Evolutionary conservation across 2,797 vertebrate species (phyloP), one percentile per base, ranked within the genome.

Genomic region (Neosalanx taihuensis): DNA sequence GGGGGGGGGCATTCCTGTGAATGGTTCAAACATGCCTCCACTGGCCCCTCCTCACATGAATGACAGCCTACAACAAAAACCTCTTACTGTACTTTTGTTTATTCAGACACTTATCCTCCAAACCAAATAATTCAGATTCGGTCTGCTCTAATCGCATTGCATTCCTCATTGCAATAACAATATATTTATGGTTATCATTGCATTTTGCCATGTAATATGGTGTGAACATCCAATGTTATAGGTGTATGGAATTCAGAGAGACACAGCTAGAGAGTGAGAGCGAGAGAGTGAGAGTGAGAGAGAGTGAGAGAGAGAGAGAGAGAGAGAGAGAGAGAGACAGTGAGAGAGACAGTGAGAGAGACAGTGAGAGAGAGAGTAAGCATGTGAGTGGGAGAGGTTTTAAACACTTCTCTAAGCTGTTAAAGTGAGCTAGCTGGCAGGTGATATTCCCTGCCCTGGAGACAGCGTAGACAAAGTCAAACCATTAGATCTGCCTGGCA

Each of bases 31-130:
- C 78, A 79, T 76, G 64, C 67, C 75, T 63, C 75, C 71, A 58
- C 67, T 20, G 59, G 64, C 60, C 20, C 31, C 18, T 80, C 81
- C 76, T 77, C 76, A 80, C 71, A 72, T 72, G 72, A 76, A 30
- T 84, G 87, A 86, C 84, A 85, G 75, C 76, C 60, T 79, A 88
- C 88, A 89, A 76, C 84, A 78, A 89, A 91, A 89, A 64, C 77
- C 89, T 89, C 81, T 89, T 79, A 84, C 65, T 13, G 7, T 30
- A 26, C 71, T 64, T 87, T 90, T 89, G 76, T 79, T 89, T 85
- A 86, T 90, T 88, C 72, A 88, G 87, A 84, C 74, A 74, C 53
- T 56, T n/a, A 53, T 60, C 59, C 64, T 71, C 62, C 6, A 64
- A 71, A 64, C 35, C 53, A 70, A 71, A n/a, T n/a, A n/a, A 56